Base-by-base conservation (phyloP, 2,797 vertebrate species). In the Alauda arvensis region DNA sequence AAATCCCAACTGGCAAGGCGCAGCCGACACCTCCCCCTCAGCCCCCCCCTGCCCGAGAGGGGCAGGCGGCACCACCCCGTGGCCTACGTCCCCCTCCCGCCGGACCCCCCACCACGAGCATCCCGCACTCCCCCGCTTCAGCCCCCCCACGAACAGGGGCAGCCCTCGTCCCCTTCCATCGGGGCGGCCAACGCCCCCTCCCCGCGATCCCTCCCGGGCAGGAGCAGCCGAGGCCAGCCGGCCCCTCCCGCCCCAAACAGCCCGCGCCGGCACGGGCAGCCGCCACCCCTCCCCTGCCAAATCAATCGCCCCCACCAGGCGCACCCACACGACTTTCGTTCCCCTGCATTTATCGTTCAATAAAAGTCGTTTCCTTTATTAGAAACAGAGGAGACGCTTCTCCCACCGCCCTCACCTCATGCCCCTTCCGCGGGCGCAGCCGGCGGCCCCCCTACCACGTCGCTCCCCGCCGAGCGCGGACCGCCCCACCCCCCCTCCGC, bases 341-440 rank as follows among this genome's bases (percentile, higher is more conserved):
- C 89, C 83, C 90, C 70, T 76, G 78, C 87, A 83, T 89, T 89
- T 89, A 89, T 92, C 88, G 88, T 91, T 92, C 90, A 84, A 89
- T 93, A 89, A 92, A 93, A 93, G 88, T 83, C 86, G 86, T 72
- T 94, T 93, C 90, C 88, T 94, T 94, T 93, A 92, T 92, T 94
- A 92, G 90, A 94, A 94, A 88, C 92, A 92, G 93, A 85, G 85
- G 76, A 79, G 83, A 82, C 80, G 77, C 77, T 90, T 91, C 88
- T 89, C 74, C 74, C 87, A 86, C 88, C 85, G 77, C 81, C 66
- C 76, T 87, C 89, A 76, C 80, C 89, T 84, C 76, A 25, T 79
- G 79, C 74, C 75, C 88, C 75, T 55, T 83, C 52, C 69, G 53
- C 75, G 48, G 69, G 75, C 29, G 52, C 84, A 69, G 68, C 84